These are phyloP conservation scores for Eilema depressum DNA, from an alignment of 2,888 invertebrate species.

Conservation along the genomic window DNA sequence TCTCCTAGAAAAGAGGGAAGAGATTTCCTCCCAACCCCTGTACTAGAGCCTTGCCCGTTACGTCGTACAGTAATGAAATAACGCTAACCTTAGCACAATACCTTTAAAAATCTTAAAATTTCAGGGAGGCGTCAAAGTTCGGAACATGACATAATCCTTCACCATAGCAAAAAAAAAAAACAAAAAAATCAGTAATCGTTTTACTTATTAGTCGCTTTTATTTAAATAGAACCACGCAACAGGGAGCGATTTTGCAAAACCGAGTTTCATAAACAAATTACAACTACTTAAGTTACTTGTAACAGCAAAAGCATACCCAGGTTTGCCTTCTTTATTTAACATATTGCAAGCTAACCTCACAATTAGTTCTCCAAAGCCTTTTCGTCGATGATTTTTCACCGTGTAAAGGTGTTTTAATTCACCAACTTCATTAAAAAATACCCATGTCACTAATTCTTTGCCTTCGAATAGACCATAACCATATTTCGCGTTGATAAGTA, in stretches of 20 bases:
- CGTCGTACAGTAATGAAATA: too few relatives aligned
- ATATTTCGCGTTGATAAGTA: conserved; percentile 56
- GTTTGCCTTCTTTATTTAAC: conserved; percentile 49
- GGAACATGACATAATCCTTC: too few relatives aligned
- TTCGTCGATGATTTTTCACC: conserved; percentile 60
- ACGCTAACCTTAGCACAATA: too few relatives aligned
- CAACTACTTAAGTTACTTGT: conserved; percentile 54
- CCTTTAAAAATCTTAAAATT: too few relatives aligned
- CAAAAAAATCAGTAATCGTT: background rate
- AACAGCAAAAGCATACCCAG: conserved; percentile 57
- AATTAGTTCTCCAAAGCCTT: conserved; percentile 63
- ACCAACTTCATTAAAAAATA: conserved; percentile 61
- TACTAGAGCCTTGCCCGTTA: too few relatives aligned
- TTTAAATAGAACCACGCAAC: conserved; percentile 54
- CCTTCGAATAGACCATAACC: conserved; percentile 62
- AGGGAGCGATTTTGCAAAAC: conserved; percentile 41
- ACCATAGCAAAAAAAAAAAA: background rate
- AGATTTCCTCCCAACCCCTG: too few relatives aligned
- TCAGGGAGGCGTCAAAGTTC: too few relatives aligned
- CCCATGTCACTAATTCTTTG: conserved; percentile 58
- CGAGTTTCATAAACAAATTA: conserved; percentile 61
- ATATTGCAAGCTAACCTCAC: conserved; percentile 60
- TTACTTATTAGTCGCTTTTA: conserved; percentile 14
- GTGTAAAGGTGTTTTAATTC: conserved; percentile 64
- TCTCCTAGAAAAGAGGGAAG: too few relatives aligned